phyloP scores from a whole-genome alignment of 1,140 invertebrate genomes.

The Pseudomyrmex dendroicus region DNA sequence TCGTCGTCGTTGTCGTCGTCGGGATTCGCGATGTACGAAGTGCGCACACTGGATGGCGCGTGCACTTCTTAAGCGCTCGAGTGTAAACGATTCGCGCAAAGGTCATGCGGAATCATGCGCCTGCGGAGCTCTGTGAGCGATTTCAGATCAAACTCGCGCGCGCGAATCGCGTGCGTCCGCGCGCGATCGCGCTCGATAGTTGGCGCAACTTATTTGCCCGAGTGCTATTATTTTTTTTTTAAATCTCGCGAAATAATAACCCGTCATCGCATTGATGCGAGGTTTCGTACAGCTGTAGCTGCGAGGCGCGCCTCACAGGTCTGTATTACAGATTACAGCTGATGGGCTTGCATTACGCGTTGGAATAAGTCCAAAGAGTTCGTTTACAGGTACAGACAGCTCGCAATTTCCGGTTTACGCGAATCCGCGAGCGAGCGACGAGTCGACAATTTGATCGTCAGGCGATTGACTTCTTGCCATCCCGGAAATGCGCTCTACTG shows the following conservation, averaged over 20 bases:
- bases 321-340: slow-evolving; percentile 24
- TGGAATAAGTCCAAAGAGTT: slow-evolving; percentile 49
- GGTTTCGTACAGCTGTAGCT: slow-evolving; percentile 21
- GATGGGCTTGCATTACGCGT: slow-evolving; percentile 36
- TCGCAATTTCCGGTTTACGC: slow-evolving; percentile 53
- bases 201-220: slow-evolving; percentile 9
- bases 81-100: slow-evolving; percentile 38
- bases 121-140: background rate
- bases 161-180: background rate
- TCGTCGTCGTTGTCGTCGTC: background rate
- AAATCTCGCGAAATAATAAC: slow-evolving; percentile 30
- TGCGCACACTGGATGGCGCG: slow-evolving; percentile 49
- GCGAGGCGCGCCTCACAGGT: slow-evolving; percentile 5
- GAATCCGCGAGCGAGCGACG: background rate
- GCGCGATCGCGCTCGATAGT: background rate
- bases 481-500: slow-evolving; percentile 51
- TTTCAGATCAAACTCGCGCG: background rate
- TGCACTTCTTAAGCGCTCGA: slow-evolving; percentile 39
- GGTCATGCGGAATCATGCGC: slow-evolving; percentile 10
- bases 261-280: slow-evolving; percentile 48
- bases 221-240: slow-evolving; percentile 40
- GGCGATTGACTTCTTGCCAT: slow-evolving; percentile 63
- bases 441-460: slow-evolving; percentile 54
- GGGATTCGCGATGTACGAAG: background rate
- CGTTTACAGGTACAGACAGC: slow-evolving; percentile 48